Conservation (phyloP, 2,113 vertebrate species). For the Lasiurus borealis region DNA sequence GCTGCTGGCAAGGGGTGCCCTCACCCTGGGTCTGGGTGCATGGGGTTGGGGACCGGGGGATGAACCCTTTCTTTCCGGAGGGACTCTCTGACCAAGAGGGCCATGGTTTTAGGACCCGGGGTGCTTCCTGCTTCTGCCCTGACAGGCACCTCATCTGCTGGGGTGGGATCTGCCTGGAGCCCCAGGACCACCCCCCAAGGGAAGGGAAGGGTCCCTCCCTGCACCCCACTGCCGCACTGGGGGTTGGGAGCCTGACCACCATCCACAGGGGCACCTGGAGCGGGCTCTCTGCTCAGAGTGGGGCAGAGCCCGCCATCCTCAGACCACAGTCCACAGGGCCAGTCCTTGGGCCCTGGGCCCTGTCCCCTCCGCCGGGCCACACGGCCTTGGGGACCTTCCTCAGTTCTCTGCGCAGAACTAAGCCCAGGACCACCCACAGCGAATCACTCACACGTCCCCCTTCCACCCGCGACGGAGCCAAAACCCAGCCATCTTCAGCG, state of each 20-base stretch:
- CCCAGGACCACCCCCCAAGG: neutral
- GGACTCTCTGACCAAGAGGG: neutral
- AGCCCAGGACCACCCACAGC: neutral
- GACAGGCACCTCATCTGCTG: neutral
- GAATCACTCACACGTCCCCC: neutral
- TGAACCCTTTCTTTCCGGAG: neutral
- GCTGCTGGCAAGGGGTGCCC: neutral
- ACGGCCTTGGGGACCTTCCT: neutral
- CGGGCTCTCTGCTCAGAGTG: neutral
- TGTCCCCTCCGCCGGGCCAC: neutral
- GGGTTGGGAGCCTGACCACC: too few species aligned
- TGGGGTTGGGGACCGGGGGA: neutral
- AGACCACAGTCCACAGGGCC: neutral
- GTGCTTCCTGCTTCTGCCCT: neutral
- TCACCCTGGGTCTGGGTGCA: neutral
- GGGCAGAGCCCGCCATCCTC: neutral
- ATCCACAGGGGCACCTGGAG: accelerated
- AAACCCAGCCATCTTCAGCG: neutral
- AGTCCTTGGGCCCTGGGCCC: neutral
- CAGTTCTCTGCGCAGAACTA: too few species aligned
- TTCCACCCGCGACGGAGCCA: conserved; percentile 65
- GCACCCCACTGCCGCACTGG: too few species aligned
- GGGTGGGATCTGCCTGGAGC: neutral
- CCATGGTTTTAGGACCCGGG: neutral
- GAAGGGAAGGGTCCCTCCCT: too few species aligned